Evolutionary conservation across 2,797 vertebrate genomes (phyloP).

Genomic region (Netta rufina): DNA sequence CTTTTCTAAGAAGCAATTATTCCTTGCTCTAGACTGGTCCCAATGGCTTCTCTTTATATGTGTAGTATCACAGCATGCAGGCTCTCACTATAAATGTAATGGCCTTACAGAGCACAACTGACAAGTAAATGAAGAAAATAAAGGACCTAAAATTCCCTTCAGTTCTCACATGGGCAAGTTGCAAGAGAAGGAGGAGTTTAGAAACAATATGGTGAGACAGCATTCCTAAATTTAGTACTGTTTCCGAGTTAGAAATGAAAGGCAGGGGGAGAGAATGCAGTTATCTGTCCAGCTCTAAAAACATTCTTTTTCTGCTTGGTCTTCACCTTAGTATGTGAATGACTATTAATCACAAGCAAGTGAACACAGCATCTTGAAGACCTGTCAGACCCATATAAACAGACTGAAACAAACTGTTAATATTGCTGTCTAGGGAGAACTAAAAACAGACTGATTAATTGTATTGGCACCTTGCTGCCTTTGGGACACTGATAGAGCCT

Average conservation of each 20-base stretch:
- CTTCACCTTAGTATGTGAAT: conserved; percentile 69
- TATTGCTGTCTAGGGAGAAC: conserved; percentile 79
- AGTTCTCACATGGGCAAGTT: not conserved
- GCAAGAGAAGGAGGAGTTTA: conserved; percentile 2
- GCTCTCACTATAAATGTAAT: not conserved
- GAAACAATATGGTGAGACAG: not conserved
- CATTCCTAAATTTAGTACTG: conserved; percentile 21
- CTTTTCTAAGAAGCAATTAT: not conserved
- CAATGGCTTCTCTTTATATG: not conserved
- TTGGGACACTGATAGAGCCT: conserved; percentile 70
- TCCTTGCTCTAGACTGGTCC: not conserved
- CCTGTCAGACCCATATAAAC: conserved; percentile 82
- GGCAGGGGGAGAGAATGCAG: conserved; percentile 9
- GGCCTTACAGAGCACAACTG: not conserved
- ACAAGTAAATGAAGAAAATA: conserved; percentile 2
- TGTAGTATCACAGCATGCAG: not conserved
- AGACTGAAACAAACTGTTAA: conserved; percentile 83
- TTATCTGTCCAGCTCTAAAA: conserved; percentile 65
- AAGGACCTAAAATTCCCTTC: not conserved
- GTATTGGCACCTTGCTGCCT: conserved; percentile 74
- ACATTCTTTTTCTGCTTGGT: conserved; percentile 61
- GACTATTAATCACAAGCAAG: conserved; percentile 75
- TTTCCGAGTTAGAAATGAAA: conserved; percentile 42
- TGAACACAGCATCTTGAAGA: conserved; percentile 76
- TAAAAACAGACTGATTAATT: conserved; percentile 83